Percentiles rank a stretch among this genome's conserved stretches.
phyloP scores from a whole-genome alignment of 1,140 invertebrate species.

The Cyphomyrmex costatus region DNA sequence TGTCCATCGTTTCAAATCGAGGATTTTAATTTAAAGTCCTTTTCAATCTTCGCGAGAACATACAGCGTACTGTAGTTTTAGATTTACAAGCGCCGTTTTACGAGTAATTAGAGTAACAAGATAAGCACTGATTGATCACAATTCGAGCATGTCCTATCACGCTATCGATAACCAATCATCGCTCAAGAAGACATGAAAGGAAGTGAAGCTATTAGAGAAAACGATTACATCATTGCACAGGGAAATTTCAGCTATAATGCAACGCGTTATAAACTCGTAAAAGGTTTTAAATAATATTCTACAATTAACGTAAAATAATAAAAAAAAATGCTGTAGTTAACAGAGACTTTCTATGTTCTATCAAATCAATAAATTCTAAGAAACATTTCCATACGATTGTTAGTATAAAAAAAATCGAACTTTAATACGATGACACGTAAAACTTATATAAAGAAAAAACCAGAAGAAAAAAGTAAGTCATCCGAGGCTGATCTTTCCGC shows the following conservation, averaged over 20 bases:
- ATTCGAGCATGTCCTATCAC: background rate
- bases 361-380: background rate
- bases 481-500: background rate
- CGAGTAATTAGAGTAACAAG: background rate
- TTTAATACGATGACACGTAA: background rate
- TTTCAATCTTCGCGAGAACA: background rate
- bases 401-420: background rate
- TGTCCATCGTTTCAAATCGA: slow-evolving; percentile 1
- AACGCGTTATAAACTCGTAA: background rate
- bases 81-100: background rate
- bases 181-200: background rate
- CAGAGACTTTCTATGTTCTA: background rate
- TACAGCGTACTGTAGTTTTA: background rate
- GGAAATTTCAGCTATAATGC: background rate
- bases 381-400: background rate
- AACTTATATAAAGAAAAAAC: background rate
- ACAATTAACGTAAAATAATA: slow-evolving; percentile 7
- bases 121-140: slow-evolving; percentile 19
- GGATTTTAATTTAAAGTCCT: background rate
- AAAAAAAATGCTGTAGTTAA: background rate
- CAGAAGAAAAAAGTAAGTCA: background rate
- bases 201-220: background rate
- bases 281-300: background rate
- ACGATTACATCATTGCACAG: background rate
- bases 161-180: slow-evolving; percentile 21